Percentiles rank a stretch among this genome's conserved stretches.
Evolutionary conservation across 2,888 invertebrate species (phyloP).

Genomic region (Neocrepidodera transversa): DNA sequence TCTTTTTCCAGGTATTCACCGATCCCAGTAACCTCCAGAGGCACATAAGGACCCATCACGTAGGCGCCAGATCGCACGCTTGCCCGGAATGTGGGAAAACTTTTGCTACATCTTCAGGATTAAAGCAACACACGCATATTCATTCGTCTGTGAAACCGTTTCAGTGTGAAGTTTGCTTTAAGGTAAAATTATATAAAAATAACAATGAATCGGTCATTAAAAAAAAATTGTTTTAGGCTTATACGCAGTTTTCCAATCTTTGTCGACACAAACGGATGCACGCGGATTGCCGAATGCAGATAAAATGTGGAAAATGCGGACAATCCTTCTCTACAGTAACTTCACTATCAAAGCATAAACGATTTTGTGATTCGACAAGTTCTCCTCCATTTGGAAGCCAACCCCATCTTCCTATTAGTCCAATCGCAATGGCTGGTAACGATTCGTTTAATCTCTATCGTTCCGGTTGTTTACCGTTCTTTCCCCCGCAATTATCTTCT

Average conservation of each 20-base stretch:
- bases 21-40: slow-evolving; percentile 96
- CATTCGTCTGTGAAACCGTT: slow-evolving; percentile 98
- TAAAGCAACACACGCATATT: slow-evolving; percentile 99
- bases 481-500: slow-evolving; percentile 67
- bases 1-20: slow-evolving; percentile 95
- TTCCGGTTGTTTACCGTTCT: slow-evolving; percentile 67
- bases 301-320: slow-evolving; percentile 93
- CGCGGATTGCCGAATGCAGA: slow-evolving; percentile 90
- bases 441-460: slow-evolving; percentile 77
- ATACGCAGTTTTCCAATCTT: slow-evolving; percentile 99
- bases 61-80: slow-evolving; percentile 94
- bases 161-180: slow-evolving; percentile 95
- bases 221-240: slow-evolving; percentile 75
- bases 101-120: slow-evolving; percentile 95
- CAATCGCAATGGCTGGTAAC: slow-evolving; percentile 52
- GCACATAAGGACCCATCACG: slow-evolving; percentile 95
- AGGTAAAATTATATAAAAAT: slow-evolving; percentile 65
- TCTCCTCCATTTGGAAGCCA: slow-evolving; percentile 56
- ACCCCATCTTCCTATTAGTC: slow-evolving; percentile 47
- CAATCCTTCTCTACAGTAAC: slow-evolving; percentile 92
- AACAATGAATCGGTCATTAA: no score
- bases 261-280: slow-evolving; percentile 99
- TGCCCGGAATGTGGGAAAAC: slow-evolving; percentile 99
- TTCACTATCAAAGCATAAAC: slow-evolving; percentile 92
- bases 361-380: slow-evolving; percentile 89